Evolutionary conservation across 2,888 invertebrate species (phyloP), one percentile per base, ranked within the genome.

Genomic region (Pammene aurita): DNA sequence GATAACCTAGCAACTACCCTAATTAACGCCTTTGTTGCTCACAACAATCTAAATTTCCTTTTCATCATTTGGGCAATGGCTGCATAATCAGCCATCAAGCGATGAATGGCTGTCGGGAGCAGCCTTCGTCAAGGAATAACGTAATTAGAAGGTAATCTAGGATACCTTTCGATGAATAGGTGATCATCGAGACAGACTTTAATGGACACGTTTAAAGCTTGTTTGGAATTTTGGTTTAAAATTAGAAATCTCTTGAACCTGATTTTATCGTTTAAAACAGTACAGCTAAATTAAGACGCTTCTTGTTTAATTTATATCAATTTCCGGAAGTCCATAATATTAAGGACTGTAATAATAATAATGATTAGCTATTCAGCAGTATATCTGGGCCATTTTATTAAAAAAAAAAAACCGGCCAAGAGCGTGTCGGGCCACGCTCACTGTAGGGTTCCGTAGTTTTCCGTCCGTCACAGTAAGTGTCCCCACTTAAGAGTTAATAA

Each of bases 81-180:
- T 61, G 55, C 48, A 62, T 67, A 55, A 66, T 52, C 50, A 50
- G 52, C 26, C 35, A 18, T 9, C 26, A 50, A 13, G 11, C 11
- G 26, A 26, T 34, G 67, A 67, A 67, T 56, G 14, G 11, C 16
- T 56, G 67, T 62, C 67, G 34, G 13, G 48, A 38, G 46, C 67
- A 67, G 62, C 26, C 16, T 35, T 18, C 66, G 54, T 66, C 60
- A 60, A 54, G 60, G 13, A 26, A 58, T 41, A 55, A 44, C 14
- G n/a, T 58, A 48, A 48, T 42, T 48, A 34, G 42, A 41, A 62
- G 41, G 48, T 56, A 16, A 56, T 42, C 26, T 62, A 16, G 34
- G 50, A 26, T 46, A 35, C 38, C 54, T 16, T 6, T 46, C 34
- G 34, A 10, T 67, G 62, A 67, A 67, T 48, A 56, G 62, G 48